Evolutionary conservation across 2,797 vertebrate genomes (phyloP).

Genomic region (Leptodactylus fallax): DNA sequence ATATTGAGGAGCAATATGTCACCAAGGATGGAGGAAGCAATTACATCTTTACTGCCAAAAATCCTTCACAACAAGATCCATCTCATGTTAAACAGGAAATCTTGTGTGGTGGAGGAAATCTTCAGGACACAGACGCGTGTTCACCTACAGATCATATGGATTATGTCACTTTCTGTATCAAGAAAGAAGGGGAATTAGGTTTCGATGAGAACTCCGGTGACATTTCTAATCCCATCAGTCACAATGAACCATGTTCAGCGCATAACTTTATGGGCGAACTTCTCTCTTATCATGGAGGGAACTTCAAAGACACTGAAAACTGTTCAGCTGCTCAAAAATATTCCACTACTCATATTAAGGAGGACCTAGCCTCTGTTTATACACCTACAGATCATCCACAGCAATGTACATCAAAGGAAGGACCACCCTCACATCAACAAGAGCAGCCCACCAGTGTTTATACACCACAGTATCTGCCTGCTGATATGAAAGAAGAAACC

Average conservation of each 20-base stretch:
- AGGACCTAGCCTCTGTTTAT: not conserved
- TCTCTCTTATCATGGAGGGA: not conserved
- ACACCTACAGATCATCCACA: not conserved
- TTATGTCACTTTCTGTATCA: not conserved
- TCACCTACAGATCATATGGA: not conserved
- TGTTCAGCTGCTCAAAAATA: not conserved
- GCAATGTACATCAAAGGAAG: not conserved
- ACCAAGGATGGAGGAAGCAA: too few species aligned
- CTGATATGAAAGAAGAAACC: too few species aligned
- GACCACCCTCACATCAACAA: not conserved
- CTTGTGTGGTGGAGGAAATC: not conserved
- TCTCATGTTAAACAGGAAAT: not conserved
- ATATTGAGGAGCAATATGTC: not conserved
- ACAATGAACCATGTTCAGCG: not conserved
- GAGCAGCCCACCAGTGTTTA: too few species aligned
- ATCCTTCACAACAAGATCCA: not conserved
- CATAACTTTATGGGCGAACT: not conserved
- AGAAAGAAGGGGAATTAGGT: not conserved
- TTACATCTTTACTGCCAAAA: not conserved
- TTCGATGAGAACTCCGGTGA: not conserved
- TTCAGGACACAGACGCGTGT: not conserved
- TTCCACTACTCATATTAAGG: not conserved
- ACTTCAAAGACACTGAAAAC: not conserved
- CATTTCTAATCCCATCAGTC: not conserved
- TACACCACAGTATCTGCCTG: too few species aligned